Evolutionary conservation across 2,888 invertebrate genomes (phyloP), one percentile per base, ranked within the genome.

Genomic region (Leptogaster cylindrica): DNA sequence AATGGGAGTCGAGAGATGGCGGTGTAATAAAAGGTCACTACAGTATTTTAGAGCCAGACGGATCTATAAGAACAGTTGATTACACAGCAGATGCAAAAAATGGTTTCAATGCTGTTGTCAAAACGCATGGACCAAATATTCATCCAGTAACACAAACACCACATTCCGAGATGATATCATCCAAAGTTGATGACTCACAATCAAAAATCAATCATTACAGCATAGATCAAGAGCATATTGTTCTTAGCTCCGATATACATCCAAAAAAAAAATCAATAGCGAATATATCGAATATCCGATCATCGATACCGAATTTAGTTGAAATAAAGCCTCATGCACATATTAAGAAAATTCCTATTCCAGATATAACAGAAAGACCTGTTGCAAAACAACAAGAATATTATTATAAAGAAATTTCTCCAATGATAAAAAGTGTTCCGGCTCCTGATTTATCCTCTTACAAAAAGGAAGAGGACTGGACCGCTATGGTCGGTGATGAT

Each of bases 21-120:
- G 83, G 83, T 68, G 77, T 79, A 0, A 82, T 85, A 10, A 83
- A 82, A 70, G 86, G 85, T 0, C 84, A 81, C 48, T 89, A 89
- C 76, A 88, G 88, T 73, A 81, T 89, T 16, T 76, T 89, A 52
- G 88, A 89, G 77, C 85, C 88, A 33, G 89, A 88, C 74, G 89
- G 89, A 51, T 82, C 84, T 4, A 81, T 84, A 67, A 79, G 85
- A 52, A 82, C 82, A 0, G 85, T 86, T 1, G 83, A 84, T 68
- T 86, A 86, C 68, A 85, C 84, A 2, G 85, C 85, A 0, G 85
- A 85, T 73, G 79, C 82, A 23, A 81, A 84, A 66, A 79, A 78
- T 66, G 85, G 85, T 2, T 85, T 85, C 71, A 84, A 84, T 73
- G 85, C 85, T 0, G 79, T 84, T 3, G 84, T 85, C 0, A 85